phyloP scores from a whole-genome alignment of 2,113 vertebrate species.

The Zosterops hypoxanthus region DNA sequence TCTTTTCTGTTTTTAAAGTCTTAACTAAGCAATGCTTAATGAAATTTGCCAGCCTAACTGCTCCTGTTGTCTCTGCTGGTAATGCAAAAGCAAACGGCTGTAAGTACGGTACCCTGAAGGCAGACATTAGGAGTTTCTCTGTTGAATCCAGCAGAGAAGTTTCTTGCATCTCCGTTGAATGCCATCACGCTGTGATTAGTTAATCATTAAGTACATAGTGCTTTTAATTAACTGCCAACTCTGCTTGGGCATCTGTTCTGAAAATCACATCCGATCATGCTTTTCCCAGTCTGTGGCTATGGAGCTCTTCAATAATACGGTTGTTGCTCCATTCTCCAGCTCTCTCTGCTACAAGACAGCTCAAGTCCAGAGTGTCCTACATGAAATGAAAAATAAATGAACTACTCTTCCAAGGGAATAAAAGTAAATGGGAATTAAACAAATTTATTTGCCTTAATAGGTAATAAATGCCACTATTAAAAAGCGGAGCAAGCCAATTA shows the following conservation, averaged over 20 bases:
- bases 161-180: constrained; percentile 57
- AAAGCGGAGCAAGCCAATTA: neutral
- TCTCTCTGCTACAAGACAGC: constrained; percentile 14
- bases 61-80: constrained; percentile 47
- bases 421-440: constrained; percentile 29
- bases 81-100: constrained; percentile 54
- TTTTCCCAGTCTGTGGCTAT: constrained; percentile 49
- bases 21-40: constrained; percentile 48
- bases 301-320: constrained; percentile 42
- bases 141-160: constrained; percentile 72
- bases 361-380: constrained; percentile 19
- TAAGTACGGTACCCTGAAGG: constrained; percentile 62
- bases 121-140: constrained; percentile 68
- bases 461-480: constrained; percentile 22
- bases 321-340: neutral
- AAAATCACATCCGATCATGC: constrained; percentile 59
- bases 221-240: constrained; percentile 81
- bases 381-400: constrained; percentile 43
- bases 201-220: constrained; percentile 77
- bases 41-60: constrained; percentile 48
- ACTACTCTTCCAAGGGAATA: constrained; percentile 2
- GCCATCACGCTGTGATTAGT: constrained; percentile 80
- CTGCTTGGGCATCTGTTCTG: constrained; percentile 76
- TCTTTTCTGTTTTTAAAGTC: constrained; percentile 7
- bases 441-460: constrained; percentile 33